phyloP scores from a whole-genome alignment of 1,140 invertebrate genomes.

The Camponotus vicinus region DNA sequence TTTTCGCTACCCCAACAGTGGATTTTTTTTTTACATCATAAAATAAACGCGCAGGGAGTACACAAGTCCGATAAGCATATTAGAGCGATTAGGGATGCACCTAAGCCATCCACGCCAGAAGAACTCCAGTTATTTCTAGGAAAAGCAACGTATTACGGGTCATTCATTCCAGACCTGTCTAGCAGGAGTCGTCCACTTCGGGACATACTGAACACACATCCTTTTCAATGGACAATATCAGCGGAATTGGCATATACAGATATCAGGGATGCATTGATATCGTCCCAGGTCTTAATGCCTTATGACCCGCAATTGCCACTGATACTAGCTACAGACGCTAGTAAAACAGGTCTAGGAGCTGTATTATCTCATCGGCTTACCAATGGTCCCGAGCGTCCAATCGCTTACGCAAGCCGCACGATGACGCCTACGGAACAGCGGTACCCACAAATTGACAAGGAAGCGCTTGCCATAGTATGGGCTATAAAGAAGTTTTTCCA shows the following conservation, averaged over 20 bases:
- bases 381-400: constrained; percentile 82
- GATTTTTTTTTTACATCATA: neutral
- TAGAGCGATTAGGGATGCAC: too few species aligned
- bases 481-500: constrained; percentile 85
- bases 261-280: constrained; percentile 84
- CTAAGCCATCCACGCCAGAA: too few species aligned
- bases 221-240: constrained; percentile 77
- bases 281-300: constrained; percentile 76
- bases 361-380: constrained; percentile 82
- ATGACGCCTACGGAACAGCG: constrained; percentile 84
- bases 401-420: constrained; percentile 85
- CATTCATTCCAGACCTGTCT: constrained; percentile 30
- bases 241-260: constrained; percentile 84
- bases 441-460: constrained; percentile 87
- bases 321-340: constrained; percentile 84
- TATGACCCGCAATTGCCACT: constrained; percentile 84
- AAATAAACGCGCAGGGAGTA: neutral
- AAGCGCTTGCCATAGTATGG: constrained; percentile 85
- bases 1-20: neutral
- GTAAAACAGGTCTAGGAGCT: constrained; percentile 82
- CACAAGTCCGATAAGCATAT: constrained; percentile 19
- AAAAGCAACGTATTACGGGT: too few species aligned
- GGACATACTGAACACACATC: constrained; percentile 49
- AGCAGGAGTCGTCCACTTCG: constrained; percentile 19
- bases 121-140: too few species aligned